Evolutionary conservation across 1,140 invertebrate genomes (phyloP), one percentile per base, ranked within the genome.

Genomic region (Drosophila nikananu): DNA sequence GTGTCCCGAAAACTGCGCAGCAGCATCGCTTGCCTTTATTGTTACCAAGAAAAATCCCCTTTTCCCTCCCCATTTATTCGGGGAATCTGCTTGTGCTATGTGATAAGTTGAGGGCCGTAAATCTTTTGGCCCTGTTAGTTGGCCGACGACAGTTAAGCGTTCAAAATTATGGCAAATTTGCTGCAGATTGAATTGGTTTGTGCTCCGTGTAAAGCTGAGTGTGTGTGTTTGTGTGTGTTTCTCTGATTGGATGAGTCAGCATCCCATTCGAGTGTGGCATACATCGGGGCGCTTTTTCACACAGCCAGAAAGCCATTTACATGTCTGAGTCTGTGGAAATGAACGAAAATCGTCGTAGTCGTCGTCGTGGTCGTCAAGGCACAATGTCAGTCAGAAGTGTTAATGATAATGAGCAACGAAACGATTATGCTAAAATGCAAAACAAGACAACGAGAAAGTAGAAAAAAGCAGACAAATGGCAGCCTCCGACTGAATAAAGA

Each of bases 161-260:
- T 65, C 37, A 59, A 59, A 77, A 77, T 77, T 77, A 77, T 77
- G 71, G 74, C 74, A 76, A 77, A 76, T 76, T 57, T 67, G 74
- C 52, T 75, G 62, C 71, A 77, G 72, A 77, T 77, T 75, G 72
- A 75, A 75, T 75, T 75, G 70, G 72, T 74, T 75, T 74, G 58
- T 54, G 37, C 67, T 54, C 23, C 35, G n/a, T 21, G 27, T 25
- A 41, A 9, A 48, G 10, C 8, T 27, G 27, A 8, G 27, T 19
- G 13, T 32, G 17, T n/a, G 32, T 46, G 27, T 37, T 39, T 59
- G 30, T 48, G 30, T 30, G 37, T 59, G 41, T 46, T 37, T 63
- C 51, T 75, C 63, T 68, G 37, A 51, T 25, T 73, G 58, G 73
- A 71, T 78, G 76, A 78, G 55, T 78, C 76, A 78, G 65, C 76